Evolutionary conservation across 2,888 invertebrate species (phyloP), one percentile per base, ranked within the genome.

Genomic region (Meteorus cinctellus): DNA sequence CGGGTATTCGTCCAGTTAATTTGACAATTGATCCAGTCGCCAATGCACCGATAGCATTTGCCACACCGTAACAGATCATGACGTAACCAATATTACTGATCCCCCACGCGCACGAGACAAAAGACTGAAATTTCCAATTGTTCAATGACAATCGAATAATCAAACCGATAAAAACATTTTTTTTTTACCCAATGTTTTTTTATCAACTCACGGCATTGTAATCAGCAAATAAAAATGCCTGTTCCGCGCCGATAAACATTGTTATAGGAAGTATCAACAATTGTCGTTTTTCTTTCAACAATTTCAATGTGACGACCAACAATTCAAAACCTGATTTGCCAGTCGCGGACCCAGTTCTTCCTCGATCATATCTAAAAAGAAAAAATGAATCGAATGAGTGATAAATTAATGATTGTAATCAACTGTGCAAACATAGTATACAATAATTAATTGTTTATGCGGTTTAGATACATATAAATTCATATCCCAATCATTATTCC

Each of bases 191-290:
- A 1, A 55, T 8, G n/a, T 34, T 51, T 63, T 24, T 62, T 24
- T 62, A 19, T 19, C 74, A 79, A 90, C 92, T 91, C 89, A 95
- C 95, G 81, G 95, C 94, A 6, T 94, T 96, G 81, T 93, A 96
- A 87, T 95, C 95, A 45, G 97, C 97, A 0, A 95, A 95, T 85
- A 97, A 92, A 87, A 97, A 98, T 0, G 97, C 97, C 89, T 98
- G 97, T 86, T 98, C 97, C 34, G 97, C 93, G 0, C 98, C 98
- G 81, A 97, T 97, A 90, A 97, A 98, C 83, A 97, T 94, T 0
- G 97, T 98, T 60, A 98, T 94, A 0, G 98, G 98, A 74, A 98
- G 91, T 81, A 98, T 92, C 45, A 98, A 91, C 79, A 97, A 90
- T 90, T 97, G 97, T 86, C 95, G 94, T 36, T 93, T 94, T 87